phyloP scores from a whole-genome alignment of 1,140 invertebrate species.

The Temnothorax longispinosus region DNA sequence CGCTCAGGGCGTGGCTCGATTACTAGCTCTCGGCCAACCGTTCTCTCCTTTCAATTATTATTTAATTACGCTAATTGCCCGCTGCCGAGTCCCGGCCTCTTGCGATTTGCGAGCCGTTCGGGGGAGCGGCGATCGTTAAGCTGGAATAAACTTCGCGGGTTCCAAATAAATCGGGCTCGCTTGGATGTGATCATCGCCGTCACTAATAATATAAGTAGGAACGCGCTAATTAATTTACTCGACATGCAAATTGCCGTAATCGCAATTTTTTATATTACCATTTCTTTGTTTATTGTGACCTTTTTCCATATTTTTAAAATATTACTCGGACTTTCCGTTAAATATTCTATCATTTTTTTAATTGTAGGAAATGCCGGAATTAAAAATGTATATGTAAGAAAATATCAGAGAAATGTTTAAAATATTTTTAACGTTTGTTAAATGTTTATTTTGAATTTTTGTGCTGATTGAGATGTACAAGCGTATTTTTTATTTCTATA shows the following conservation, averaged over 20 bases:
- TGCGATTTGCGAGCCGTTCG: conserved; percentile 45
- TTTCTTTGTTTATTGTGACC: background rate
- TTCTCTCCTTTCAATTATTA: conserved; percentile 83
- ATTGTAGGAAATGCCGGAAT: background rate
- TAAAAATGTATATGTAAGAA: background rate
- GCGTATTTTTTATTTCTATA: background rate
- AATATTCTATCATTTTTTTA: background rate
- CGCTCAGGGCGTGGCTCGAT: conserved; percentile 82
- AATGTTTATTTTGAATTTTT: background rate
- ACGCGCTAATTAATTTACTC: conserved; percentile 49
- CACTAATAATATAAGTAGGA: background rate
- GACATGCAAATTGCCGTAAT: background rate
- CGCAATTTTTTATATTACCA: background rate
- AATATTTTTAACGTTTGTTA: background rate
- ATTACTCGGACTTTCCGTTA: background rate
- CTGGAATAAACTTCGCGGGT: conserved; percentile 54
- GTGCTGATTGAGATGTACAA: background rate
- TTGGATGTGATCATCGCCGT: conserved; percentile 46
- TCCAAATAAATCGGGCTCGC: conserved; percentile 49
- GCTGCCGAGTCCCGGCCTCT: conserved; percentile 28
- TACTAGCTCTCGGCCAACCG: conserved; percentile 77
- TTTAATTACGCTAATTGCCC: conserved; percentile 80
- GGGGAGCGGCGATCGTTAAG: conserved; percentile 59
- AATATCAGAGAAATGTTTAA: background rate
- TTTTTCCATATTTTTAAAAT: conserved; percentile 3